A percentile compares a stretch with the other conserved stretches of the same genome.
phyloP scores from a whole-genome alignment of 2,113 vertebrate genomes.

The Anoplopoma fimbria region DNA sequence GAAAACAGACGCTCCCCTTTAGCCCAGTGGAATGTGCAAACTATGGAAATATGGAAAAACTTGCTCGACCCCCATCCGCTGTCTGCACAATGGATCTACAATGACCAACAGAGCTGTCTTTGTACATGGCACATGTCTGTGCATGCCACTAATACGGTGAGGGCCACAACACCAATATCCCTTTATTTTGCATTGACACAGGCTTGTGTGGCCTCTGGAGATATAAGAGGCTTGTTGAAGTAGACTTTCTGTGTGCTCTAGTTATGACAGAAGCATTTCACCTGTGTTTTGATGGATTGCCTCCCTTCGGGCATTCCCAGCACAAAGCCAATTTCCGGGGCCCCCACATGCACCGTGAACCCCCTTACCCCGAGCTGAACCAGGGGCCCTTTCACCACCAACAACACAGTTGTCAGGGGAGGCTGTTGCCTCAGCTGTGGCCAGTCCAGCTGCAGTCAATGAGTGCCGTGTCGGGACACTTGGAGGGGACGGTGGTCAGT shows the following conservation, averaged over 20 bases:
- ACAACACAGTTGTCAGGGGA: constrained; percentile 69
- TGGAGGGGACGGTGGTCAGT: constrained; percentile 13
- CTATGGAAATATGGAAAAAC: constrained; percentile 70
- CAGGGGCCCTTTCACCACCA: constrained; percentile 35
- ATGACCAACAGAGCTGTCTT: constrained; percentile 65
- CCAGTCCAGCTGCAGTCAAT: constrained; percentile 48
- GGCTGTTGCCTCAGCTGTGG: constrained; percentile 78
- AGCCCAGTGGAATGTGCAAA: constrained; percentile 69
- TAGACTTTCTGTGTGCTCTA: constrained; percentile 3
- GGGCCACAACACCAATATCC: constrained; percentile 23
- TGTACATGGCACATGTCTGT: constrained; percentile 64
- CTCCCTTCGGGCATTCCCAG: constrained; percentile 22
- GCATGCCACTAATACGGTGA: constrained; percentile 39
- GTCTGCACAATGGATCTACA: constrained; percentile 67
- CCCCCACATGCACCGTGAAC: neutral
- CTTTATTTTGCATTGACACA: constrained; percentile 40
- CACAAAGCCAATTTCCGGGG: neutral
- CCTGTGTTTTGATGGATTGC: constrained; percentile 59
- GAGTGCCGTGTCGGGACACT: constrained; percentile 24
- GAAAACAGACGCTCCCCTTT: constrained; percentile 54
- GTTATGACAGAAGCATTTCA: constrained; percentile 54
- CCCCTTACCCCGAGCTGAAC: neutral
- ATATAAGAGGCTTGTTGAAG: neutral
- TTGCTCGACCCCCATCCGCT: constrained; percentile 52
- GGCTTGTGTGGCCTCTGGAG: neutral